phyloP scores from a whole-genome alignment of 2,113 vertebrate species.

The Indicator maculatus region DNA sequence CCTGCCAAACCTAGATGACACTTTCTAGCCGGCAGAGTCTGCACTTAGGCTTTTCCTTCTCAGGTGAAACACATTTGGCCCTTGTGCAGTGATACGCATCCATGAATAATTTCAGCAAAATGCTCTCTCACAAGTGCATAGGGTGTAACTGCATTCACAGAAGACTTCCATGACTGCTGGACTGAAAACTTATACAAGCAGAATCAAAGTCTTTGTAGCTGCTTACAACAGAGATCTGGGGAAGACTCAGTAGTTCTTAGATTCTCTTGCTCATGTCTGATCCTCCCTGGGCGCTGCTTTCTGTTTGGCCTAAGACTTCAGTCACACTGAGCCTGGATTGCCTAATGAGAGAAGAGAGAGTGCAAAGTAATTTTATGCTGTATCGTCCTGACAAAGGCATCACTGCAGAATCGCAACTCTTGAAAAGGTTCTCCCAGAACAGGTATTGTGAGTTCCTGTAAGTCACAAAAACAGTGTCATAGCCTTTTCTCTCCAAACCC shows the following conservation, averaged over 20 bases:
- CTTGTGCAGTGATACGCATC: background rate
- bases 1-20: background rate
- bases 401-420: background rate
- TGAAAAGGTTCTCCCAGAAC: background rate
- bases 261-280: background rate
- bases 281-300: conserved; percentile 17
- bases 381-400: background rate
- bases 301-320: conserved; percentile 50
- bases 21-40: background rate
- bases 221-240: conserved; percentile 25
- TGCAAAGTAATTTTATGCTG: background rate
- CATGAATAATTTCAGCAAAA: background rate
- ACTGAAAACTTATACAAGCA: background rate
- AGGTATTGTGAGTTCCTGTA: background rate
- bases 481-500: background rate
- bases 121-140: background rate
- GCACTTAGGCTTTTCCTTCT: background rate
- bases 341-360: conserved; percentile 39
- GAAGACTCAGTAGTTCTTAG: conserved; percentile 47
- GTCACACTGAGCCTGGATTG: conserved; percentile 64
- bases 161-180: background rate
- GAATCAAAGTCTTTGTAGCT: background rate
- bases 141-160: background rate
- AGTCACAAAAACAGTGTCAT: background rate
- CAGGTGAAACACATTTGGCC: background rate